These are phyloP conservation scores for Gephyroberyx darwinii DNA, from an alignment of 2,797 vertebrate species.

Conservation along the genomic window DNA sequence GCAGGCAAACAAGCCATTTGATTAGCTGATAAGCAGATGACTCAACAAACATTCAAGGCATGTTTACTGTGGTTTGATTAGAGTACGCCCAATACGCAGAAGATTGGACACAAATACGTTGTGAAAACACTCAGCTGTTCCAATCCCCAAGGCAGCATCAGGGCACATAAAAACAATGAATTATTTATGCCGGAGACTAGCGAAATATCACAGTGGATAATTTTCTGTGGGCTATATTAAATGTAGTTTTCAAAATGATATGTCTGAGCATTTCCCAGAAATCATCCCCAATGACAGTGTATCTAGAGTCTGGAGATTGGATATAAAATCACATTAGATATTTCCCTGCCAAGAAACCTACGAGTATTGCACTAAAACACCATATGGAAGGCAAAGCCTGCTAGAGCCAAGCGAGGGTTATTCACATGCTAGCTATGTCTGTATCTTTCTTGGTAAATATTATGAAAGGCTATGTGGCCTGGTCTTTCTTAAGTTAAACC, in stretches of 20 bases:
- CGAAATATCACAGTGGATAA: conserved; percentile 79
- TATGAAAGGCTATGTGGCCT: conserved; percentile 71
- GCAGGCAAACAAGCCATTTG: conserved; percentile 79
- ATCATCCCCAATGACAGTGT: conserved; percentile 64
- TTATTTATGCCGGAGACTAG: conserved; percentile 79
- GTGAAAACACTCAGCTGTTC: conserved; percentile 83
- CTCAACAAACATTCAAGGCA: conserved; percentile 81
- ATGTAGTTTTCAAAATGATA: conserved; percentile 78
- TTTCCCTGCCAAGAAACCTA: conserved; percentile 59
- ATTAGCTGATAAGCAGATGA: conserved; percentile 83
- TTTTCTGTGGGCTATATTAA: conserved; percentile 80
- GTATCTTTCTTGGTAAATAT: conserved; percentile 59
- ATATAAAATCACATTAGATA: conserved; percentile 65
- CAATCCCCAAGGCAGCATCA: conserved; percentile 76
- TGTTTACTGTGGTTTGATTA: conserved; percentile 83
- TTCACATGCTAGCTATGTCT: conserved; percentile 68
- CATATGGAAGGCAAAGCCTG: background rate
- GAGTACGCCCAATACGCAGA: conserved; percentile 76
- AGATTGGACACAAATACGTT: conserved; percentile 82
- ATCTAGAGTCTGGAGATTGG: conserved; percentile 60
- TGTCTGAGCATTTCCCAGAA: conserved; percentile 70
- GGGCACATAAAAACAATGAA: conserved; percentile 82
- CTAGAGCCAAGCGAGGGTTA: conserved; percentile 54
- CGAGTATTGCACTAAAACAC: conserved; percentile 54
- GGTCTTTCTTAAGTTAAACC: conserved; percentile 56